These are phyloP conservation scores for Brachionus sp. DNA, from an alignment of 1,140 invertebrate genomes.

Conservation along the genomic window DNA sequence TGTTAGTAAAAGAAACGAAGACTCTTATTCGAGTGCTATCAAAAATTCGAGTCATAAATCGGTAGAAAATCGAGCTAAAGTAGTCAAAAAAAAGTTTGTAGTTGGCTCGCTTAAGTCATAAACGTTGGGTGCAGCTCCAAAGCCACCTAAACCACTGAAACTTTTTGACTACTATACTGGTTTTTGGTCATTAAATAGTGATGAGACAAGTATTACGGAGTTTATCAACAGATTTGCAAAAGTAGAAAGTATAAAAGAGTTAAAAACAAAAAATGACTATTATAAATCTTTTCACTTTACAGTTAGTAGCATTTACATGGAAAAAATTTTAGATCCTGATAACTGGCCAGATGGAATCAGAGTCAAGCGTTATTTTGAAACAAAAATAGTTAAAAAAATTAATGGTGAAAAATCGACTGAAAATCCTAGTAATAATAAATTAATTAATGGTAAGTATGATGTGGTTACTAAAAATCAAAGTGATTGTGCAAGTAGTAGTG, in stretches of 20 bases:
- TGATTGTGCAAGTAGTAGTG: neutral
- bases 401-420: neutral
- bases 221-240: neutral
- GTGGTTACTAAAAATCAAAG: neutral
- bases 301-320: neutral
- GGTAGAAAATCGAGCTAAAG: neutral
- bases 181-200: conserved; percentile 30
- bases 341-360: conserved; percentile 22
- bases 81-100: neutral
- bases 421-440: neutral
- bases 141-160: neutral
- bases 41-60: neutral
- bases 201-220: neutral
- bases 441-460: neutral
- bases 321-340: neutral
- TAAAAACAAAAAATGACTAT: neutral
- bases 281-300: conserved; percentile 24
- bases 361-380: conserved; percentile 1
- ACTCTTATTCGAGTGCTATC: neutral
- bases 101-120: neutral
- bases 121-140: neutral
- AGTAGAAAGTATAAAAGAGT: neutral
- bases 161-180: neutral
- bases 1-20: neutral
- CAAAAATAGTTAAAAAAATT: neutral